Evolutionary conservation across 2,113 vertebrate species (phyloP), one percentile per base, ranked within the genome.

Genomic region (Poecilia latipinna): DNA sequence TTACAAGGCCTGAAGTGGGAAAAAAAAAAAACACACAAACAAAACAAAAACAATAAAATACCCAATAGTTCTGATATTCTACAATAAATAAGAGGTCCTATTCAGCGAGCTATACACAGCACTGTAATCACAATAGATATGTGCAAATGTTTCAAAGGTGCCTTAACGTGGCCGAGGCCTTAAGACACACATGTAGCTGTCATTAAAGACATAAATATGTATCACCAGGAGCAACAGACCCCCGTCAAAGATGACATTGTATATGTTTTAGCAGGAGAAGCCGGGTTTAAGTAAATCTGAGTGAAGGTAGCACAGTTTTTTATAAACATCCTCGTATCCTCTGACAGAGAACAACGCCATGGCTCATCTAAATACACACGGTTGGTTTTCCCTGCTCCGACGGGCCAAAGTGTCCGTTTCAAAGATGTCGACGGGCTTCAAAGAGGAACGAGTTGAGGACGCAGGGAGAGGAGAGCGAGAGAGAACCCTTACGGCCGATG

Each of bases 401-500:
- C 65, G 57, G 26, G 62, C 61, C 37, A 73, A 76, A 69, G 39
- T 61, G 29, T 68, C 70, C 0, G 48, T n/a, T 76, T 67, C 68
- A 71, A 72, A 75, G 66, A 67, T 31, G 22, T 61, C 24, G 28
- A 75, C 51, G 48, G 75, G 75, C 77, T 79, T 79, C 62, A 54
- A 65, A 81, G 71, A 74, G 24, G 65, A 78, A 61, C 54, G 68
- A 42, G 74, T 33, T 32, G 78, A 70, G 65, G 72, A 80, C 32
- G 71, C 29, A 35, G 78, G 78, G 62, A 57, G 22, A 54, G 10
- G 65, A 4, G 28, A 28, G 28, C 28, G 28, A 29, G 29, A 12
- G 57, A 28, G 51, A 68, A 51, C 72, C 39, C 15, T 85, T 66
- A 93, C 7, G 92, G 92, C 54, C 92, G 92, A 69, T 93, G 92